Base-by-base conservation (phyloP, 2,888 invertebrate genomes). In the Lucinisca nassula region DNA sequence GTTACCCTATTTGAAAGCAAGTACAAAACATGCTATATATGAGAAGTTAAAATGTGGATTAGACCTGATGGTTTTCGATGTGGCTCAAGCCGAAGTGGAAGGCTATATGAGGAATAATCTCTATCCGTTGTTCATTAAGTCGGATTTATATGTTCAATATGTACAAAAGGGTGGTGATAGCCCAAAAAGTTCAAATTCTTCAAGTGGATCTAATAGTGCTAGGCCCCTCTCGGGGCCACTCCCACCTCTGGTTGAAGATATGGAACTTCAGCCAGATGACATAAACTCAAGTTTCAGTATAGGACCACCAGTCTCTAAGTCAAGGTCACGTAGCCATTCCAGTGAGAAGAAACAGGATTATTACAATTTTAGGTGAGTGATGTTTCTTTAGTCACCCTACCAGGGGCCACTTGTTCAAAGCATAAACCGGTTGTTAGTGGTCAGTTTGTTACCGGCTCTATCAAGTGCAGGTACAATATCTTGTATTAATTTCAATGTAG, bases 51-150 rank as follows among this genome's bases (percentile, higher is more conserved):
- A 90, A 24, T 90, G 87, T 77, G 85, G 97, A 94, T 97, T 97
- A 94, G 98, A 98, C 96, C 97, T 97, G 94, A 97, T 97, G 94
- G 97, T 99, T 94, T 99, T 98, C 96, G 98, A 99, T 96, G 97
- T 97, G 92, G 98, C 98, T 96, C 98, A 98, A 95, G 97, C 97
- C 83, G 98, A 98, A 92, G 98, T 98, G 94, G 98, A 98, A 95
- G 97, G 97, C 67, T 97, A 98, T 85, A 98, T 99, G 96, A 98
- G 98, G 91, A 98, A 98, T 96, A 98, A 98, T 86, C 98, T 98
- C 88, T 99, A 99, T 97, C 98, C 98, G 84, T 98, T 98, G 96
- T 99, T 99, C 97, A 97, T 99, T 91, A 98, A 98, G 93, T 99
- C 99, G 93, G 99, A 99, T 95, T 97, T 98, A 96, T 99, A 99